Conservation (phyloP, 2,113 vertebrate genomes). For the Polypterus senegalus region DNA sequence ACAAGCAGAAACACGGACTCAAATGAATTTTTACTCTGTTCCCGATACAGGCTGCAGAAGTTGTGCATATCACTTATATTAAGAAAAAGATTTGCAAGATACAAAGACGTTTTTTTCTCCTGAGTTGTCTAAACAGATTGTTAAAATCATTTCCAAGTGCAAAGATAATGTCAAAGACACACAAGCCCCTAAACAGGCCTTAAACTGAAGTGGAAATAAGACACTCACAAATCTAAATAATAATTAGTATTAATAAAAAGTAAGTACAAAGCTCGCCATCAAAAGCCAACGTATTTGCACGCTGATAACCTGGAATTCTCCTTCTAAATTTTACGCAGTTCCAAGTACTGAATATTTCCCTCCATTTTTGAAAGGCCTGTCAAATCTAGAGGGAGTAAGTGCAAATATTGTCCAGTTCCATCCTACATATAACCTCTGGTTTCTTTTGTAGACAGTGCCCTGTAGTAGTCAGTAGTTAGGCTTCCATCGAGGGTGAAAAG, state of each 20-base stretch:
- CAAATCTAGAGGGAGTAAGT: too few relatives aligned
- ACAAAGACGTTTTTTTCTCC: slow-evolving; percentile 16
- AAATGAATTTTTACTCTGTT: background rate
- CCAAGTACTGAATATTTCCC: too few relatives aligned
- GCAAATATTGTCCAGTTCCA: too few relatives aligned
- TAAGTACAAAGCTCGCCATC: background rate
- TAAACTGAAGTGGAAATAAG: slow-evolving; percentile 1
- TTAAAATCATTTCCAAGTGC: slow-evolving; percentile 18
- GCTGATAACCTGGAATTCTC: too few relatives aligned
- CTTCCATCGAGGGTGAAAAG: too few relatives aligned
- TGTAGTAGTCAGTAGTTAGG: too few relatives aligned
- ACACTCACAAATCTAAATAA: slow-evolving; percentile 4
- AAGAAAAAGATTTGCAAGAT: slow-evolving; percentile 4
- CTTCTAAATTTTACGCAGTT: too few relatives aligned
- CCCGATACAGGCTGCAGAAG: background rate
- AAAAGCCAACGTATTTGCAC: too few relatives aligned
- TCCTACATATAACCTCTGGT: too few relatives aligned
- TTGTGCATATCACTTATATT: slow-evolving; percentile 2
- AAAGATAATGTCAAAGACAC: slow-evolving; percentile 11
- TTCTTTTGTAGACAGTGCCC: too few relatives aligned
- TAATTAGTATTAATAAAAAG: background rate
- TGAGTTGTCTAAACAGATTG: slow-evolving; percentile 16
- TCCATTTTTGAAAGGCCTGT: too few relatives aligned
- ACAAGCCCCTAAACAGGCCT: slow-evolving; percentile 1
- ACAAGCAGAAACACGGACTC: background rate